Evolutionary conservation across 1,140 invertebrate genomes (phyloP), one percentile per base, ranked within the genome.

Genomic region (Mizuhopecten yessoensis): DNA sequence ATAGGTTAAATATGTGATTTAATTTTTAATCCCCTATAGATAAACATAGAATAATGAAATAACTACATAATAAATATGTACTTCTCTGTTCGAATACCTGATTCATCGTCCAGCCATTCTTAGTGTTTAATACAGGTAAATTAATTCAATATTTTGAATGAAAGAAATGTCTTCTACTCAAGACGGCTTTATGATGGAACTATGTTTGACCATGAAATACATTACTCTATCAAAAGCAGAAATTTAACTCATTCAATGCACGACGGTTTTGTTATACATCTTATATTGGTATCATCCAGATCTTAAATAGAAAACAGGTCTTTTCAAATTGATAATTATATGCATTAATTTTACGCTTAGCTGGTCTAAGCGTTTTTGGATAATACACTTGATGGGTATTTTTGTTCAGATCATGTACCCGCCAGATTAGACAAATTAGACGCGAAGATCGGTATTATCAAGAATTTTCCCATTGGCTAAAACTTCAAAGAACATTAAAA

Each of bases 271-370:
- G 57, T n/a, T 29, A 29, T 75, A 75, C 57, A 75, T 75, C 57
- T 7, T n/a, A 29, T 75, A n/a, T 75, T 29, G 15, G n/a, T 75
- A 75, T 75, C 57, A 3, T 29, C 57, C 57, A 75, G 57, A 75
- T 75, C 57, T 75, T 75, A 75, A 75, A 75, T 75, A 75, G 57
- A 75, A 75, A 75, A 75, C 57, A 75, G 57, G 57, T 75, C 57
- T 75, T 75, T 75, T 75, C 57, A 75, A 75, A 75, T 75, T 75
- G 57, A 75, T 75, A 75, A 75, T 75, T 75, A 75, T 75, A 75
- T 75, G 57, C 57, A 75, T 75, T 75, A 75, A 75, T 75, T 75
- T 75, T 75, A 75, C 57, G 57, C 57, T 1, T 75, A 75, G 57
- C 57, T 75, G 57, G 57, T 75, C 57, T 75, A n/a, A 75, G 57